A percentile compares a stretch with the other conserved stretches of the same genome.
Evolutionary conservation across 1,140 invertebrate species (phyloP).

Genomic region (Drosophila ananassae): DNA sequence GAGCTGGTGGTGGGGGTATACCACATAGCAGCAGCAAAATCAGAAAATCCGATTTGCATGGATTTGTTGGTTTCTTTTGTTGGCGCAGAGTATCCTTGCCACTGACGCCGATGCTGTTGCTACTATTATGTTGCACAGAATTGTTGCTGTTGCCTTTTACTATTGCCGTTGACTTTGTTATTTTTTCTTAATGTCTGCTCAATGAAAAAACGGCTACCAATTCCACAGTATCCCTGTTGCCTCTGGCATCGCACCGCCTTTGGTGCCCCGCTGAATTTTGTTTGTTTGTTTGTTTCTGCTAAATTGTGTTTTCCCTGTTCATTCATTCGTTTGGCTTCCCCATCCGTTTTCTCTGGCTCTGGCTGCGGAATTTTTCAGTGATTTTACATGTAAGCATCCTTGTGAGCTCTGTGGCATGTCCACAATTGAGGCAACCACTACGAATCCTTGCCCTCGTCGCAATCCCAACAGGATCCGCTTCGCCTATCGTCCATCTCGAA

Average conservation of each 20-base stretch:
- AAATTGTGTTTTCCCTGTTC: constrained; percentile 82
- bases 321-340: constrained; percentile 71
- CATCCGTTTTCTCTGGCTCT: constrained; percentile 16
- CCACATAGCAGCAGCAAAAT: constrained; percentile 59
- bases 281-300: constrained; percentile 78
- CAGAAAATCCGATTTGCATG: constrained; percentile 83
- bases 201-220: constrained; percentile 62
- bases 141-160: constrained; percentile 47
- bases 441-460: constrained; percentile 30
- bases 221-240: constrained; percentile 12
- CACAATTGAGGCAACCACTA: constrained; percentile 70
- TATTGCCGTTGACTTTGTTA: constrained; percentile 67
- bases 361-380: constrained; percentile 71
- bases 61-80: constrained; percentile 83
- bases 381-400: constrained; percentile 82
- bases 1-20: not conserved
- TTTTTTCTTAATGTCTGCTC: constrained; percentile 81
- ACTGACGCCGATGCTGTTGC: constrained; percentile 76
- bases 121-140: constrained; percentile 65
- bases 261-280: constrained; percentile 61
- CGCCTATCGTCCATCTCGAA: constrained; percentile 39
- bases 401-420: constrained; percentile 77
- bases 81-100: constrained; percentile 73
- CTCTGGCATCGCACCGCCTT: constrained; percentile 52
- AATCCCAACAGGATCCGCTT: not conserved